Evolutionary conservation across 2,888 invertebrate genomes (phyloP), one percentile per base, ranked within the genome.

Genomic region (Julus scandinavius): DNA sequence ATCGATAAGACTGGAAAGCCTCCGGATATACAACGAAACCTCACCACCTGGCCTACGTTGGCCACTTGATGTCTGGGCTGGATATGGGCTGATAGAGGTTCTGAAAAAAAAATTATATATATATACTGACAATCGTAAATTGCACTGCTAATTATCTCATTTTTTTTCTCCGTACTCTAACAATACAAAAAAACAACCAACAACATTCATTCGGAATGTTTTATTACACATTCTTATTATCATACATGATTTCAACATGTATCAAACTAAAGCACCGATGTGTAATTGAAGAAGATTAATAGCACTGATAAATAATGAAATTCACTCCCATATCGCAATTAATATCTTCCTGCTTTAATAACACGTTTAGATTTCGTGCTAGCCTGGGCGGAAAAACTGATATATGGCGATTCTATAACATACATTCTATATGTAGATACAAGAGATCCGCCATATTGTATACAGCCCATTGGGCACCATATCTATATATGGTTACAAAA

Each of bases 1-100:
- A 92, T 90, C 11, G 90, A 86, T 38, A 80, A 29, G 45, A 89
- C 40, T 20, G 89, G 89, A 87, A 88, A 89, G 13, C 89, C 89
- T n/a, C 87, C 58, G 80, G 87, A 80, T 17, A 91, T 90, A 90
- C 92, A 92, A 89, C 91, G 92, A 89, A 92, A 92, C n/a, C 89
- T 88, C 3, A 92, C 92, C 5, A 91, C 88, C 45, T 91, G 90
- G 17, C 92, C 92, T 0, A 92, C 91, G 89, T 92, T 92, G 7
- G 92, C 91, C 1, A 91, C 91, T 89, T 92, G 92, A 17, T 90
- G 89, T 13, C 91, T 90, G 1, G 92, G 92, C 20, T 91, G 91
- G 86, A 92, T 91, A 87, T 91, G 90, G 11, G 91, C 92, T 11
- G 91, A 91, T 41, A 92, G 89, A 0, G 92, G 91, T 7, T 91